A percentile compares a stretch with the other conserved stretches of the same genome.
Conservation (phyloP, 2,888 invertebrate genomes). For the Enoplolaimus lenunculus region DNA sequence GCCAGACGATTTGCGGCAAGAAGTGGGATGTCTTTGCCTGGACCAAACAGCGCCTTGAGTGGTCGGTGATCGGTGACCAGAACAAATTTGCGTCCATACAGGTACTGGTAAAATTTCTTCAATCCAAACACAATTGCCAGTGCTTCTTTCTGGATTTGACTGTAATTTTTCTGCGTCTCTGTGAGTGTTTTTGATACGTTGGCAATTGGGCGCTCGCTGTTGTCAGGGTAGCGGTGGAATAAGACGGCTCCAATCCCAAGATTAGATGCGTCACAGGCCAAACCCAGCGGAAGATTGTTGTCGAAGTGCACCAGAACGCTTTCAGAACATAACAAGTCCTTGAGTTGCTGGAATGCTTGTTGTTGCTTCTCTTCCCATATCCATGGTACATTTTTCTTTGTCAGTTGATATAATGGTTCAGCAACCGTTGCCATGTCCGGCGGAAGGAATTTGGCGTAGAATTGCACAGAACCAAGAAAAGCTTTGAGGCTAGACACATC, state of each 20-base stretch:
- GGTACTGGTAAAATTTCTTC: too few relatives aligned
- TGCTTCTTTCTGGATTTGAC: constrained; percentile 9
- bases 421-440: constrained; percentile 3
- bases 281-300: neutral
- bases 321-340: neutral
- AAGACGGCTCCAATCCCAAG: neutral
- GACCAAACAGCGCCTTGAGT: constrained; percentile 28
- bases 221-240: neutral
- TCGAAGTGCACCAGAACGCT: neutral
- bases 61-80: constrained; percentile 31
- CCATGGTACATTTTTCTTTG: constrained; percentile 2
- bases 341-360: neutral
- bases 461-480: neutral
- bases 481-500: neutral
- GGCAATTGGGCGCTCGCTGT: neutral
- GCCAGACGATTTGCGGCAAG: too few relatives aligned
- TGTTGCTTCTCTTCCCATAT: neutral
- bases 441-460: neutral
- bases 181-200: neutral
- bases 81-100: constrained; percentile 31
- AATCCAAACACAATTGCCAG: constrained; percentile 23
- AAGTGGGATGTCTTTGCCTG: constrained; percentile 22
- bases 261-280: constrained; percentile 8
- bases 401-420: neutral
- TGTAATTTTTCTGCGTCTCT: neutral